These are phyloP conservation scores for Poeciliopsis occidentalis DNA, from an alignment of 2,113 vertebrate genomes.

Conservation along the genomic window DNA sequence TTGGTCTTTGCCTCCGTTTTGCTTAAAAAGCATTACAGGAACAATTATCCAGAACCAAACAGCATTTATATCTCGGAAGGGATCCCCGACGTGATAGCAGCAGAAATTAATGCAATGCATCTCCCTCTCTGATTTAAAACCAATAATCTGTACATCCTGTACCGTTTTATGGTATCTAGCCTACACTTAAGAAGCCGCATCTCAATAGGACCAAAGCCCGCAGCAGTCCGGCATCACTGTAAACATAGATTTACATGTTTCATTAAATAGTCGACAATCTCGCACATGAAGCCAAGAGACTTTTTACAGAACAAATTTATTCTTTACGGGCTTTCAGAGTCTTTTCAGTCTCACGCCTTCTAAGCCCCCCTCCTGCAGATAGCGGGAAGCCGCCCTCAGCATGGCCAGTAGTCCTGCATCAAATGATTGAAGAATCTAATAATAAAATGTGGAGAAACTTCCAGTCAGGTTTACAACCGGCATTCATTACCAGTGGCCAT, in stretches of 20 bases:
- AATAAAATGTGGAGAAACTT: slow-evolving; percentile 30
- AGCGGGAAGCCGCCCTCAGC: neutral
- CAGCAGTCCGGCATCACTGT: no score
- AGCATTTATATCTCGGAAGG: neutral
- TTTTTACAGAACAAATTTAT: slow-evolving; percentile 9
- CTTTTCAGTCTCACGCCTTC: neutral
- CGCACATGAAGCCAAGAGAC: neutral
- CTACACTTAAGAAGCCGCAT: neutral
- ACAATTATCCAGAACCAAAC: neutral
- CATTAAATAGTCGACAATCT: neutral
- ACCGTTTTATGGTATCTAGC: neutral
- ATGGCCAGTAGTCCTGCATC: slow-evolving; percentile 16
- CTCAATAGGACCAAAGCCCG: neutral
- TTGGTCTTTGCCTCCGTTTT: neutral
- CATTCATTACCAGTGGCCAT: slow-evolving; percentile 21
- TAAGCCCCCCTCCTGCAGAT: neutral
- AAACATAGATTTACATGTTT: neutral
- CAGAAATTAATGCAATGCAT: neutral
- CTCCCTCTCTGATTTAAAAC: neutral
- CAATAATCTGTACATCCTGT: neutral
- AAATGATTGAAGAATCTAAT: slow-evolving; percentile 62
- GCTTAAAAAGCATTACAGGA: neutral
- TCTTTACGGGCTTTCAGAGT: no score
- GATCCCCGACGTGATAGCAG: neutral
- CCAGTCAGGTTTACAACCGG: slow-evolving; percentile 41